These are phyloP conservation scores for Neostethus bicornis DNA, from an alignment of 2,797 vertebrate species.

Conservation along the genomic window DNA sequence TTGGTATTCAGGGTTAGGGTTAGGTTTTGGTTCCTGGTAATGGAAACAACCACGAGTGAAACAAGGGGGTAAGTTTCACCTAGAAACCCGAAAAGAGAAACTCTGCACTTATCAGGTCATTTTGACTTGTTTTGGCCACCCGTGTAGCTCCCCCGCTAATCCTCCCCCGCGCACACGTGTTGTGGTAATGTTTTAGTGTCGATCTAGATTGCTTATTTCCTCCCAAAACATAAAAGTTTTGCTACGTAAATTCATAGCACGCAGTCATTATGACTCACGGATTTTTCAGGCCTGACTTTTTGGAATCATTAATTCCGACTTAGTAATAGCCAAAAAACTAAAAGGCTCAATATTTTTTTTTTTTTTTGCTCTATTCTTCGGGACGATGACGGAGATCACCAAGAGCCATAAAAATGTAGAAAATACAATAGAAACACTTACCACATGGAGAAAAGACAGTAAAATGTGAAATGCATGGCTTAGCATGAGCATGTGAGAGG, in stretches of 20 bases:
- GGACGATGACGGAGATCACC: conserved; percentile 18
- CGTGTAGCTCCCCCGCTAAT: background rate
- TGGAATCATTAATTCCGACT: conserved; percentile 53
- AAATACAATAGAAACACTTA: conserved; percentile 35
- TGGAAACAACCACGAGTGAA: no score
- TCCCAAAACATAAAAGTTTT: conserved; percentile 38
- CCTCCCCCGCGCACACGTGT: conserved; percentile 6
- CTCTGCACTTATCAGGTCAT: no score
- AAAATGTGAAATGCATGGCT: conserved; percentile 33
- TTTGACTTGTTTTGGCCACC: conserved; percentile 33
- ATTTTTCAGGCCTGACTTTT: conserved; percentile 53
- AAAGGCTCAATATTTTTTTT: conserved; percentile 24
- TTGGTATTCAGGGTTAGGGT: no score
- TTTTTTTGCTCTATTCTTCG: conserved; percentile 19
- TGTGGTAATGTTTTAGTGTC: conserved; percentile 31
- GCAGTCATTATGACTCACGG: conserved; percentile 51
- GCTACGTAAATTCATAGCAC: conserved; percentile 31
- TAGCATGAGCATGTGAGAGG: conserved; percentile 22
- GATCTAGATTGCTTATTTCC: conserved; percentile 45
- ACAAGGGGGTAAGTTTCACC: no score
- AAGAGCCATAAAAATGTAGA: conserved; percentile 21
- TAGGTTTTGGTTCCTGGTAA: no score
- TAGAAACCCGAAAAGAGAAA: no score
- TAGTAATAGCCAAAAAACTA: conserved; percentile 21
- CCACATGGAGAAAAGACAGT: conserved; percentile 37